Evolutionary conservation across 2,113 vertebrate genomes (phyloP).

Genomic region (Cyprinodon brontotheroides): DNA sequence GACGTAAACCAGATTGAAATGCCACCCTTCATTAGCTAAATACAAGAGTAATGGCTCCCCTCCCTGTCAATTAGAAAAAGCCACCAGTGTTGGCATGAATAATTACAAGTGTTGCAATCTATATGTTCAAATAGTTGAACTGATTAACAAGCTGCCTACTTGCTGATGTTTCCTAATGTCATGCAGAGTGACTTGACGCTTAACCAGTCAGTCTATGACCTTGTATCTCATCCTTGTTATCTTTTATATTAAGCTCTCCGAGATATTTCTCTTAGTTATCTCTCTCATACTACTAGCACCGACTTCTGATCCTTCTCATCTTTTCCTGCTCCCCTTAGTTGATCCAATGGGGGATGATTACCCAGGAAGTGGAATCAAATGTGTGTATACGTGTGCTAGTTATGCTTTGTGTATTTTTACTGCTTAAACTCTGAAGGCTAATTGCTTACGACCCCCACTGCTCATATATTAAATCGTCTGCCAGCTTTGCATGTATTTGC

Average conservation of each 20-base stretch:
- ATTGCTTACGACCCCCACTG: slow-evolving; percentile 58
- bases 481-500: slow-evolving; percentile 86
- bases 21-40: slow-evolving; percentile 12
- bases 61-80: slow-evolving; percentile 40
- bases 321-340: slow-evolving; percentile 90
- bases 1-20: slow-evolving; percentile 3
- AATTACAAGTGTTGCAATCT: neutral
- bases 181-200: slow-evolving; percentile 37
- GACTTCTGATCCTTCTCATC: slow-evolving; percentile 86
- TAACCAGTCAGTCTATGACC: slow-evolving; percentile 29
- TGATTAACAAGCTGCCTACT: slow-evolving; percentile 44
- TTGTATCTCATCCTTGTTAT: slow-evolving; percentile 45
- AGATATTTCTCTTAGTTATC: slow-evolving; percentile 61
- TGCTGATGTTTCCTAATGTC: slow-evolving; percentile 36
- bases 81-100: slow-evolving; percentile 41
- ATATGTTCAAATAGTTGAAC: slow-evolving; percentile 34
- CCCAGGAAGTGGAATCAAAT: slow-evolving; percentile 98
- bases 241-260: slow-evolving; percentile 40
- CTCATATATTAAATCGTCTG: slow-evolving; percentile 44
- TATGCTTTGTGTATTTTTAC: slow-evolving; percentile 67
- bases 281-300: slow-evolving; percentile 56
- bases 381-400: slow-evolving; percentile 90
- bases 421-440: slow-evolving; percentile 67
- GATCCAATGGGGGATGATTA: slow-evolving; percentile 95
- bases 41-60: slow-evolving; percentile 28